These are phyloP conservation scores for Pseudomyrmex pallidus DNA, from an alignment of 1,140 invertebrate species.

Conservation along the genomic window DNA sequence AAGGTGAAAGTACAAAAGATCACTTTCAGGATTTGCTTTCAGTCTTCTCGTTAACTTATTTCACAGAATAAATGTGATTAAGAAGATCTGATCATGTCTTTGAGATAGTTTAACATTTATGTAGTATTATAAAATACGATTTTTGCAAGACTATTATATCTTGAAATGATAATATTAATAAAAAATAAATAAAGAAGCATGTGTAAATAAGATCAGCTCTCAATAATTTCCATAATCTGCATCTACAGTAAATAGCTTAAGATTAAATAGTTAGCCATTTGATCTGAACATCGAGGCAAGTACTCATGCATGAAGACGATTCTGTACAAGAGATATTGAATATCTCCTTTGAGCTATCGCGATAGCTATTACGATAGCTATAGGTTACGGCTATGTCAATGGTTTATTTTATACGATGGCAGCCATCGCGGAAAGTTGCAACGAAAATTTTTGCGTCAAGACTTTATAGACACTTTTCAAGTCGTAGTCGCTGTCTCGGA, in stretches of 20 bases:
- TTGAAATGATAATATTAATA: too few relatives aligned
- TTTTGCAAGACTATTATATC: too few relatives aligned
- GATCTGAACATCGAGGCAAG: background rate
- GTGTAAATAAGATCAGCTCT: too few relatives aligned
- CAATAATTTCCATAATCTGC: too few relatives aligned
- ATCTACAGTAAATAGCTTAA: background rate
- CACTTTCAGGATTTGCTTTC: background rate
- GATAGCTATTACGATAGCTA: slow-evolving; percentile 1
- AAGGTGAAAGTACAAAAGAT: background rate
- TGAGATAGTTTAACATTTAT: too few relatives aligned
- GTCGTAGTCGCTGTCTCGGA: slow-evolving; percentile 30
- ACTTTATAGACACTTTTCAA: slow-evolving; percentile 47
- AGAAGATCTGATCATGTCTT: too few relatives aligned
- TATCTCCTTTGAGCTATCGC: background rate
- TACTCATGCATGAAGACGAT: slow-evolving; percentile 9
- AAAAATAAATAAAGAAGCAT: too few relatives aligned
- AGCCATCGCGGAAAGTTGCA: background rate
- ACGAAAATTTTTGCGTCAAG: slow-evolving; percentile 43
- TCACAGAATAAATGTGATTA: too few relatives aligned
- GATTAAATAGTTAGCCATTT: background rate
- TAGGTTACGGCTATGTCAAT: background rate
- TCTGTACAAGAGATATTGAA: slow-evolving; percentile 3
- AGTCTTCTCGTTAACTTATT: background rate
- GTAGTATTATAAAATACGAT: too few relatives aligned
- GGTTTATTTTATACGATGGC: slow-evolving; percentile 36